Evolutionary conservation across 1,140 invertebrate genomes (phyloP), one percentile per base, ranked within the genome.

Genomic region (Anastatus disparis): DNA sequence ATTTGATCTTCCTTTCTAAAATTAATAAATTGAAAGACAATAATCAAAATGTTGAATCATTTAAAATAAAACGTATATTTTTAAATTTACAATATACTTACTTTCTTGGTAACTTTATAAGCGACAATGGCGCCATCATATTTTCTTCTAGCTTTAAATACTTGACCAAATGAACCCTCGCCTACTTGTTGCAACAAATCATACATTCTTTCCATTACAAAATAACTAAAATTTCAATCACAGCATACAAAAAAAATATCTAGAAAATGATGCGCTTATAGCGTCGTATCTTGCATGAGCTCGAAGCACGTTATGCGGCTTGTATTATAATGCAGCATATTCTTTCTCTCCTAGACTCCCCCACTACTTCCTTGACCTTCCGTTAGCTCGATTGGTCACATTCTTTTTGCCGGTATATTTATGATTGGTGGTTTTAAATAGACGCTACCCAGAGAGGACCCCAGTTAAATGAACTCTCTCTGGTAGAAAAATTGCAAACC

Each of bases 111-210:
- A 75, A 96, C 91, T 91, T 98, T 98, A 68, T 97, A 87, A 42
- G 96, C 97, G 12, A 97, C 94, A 69, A 93, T 89, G 80, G 91
- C 90, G 70, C 91, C 90, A 56, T 90, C 91, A 53, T 87, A 87
- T 73, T 89, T 91, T 83, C 90, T 90, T 85, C 91, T 91, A 1
- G 94, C 95, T 89, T 94, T 95, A 79, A 94, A 97, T n/a, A 97
- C 96, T 78, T 93, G 90, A 9, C 95, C 96, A 88, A 97, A 97
- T 2, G 95, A 97, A 3, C 96, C 96, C 85, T 96, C 94, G 1
- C 96, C 96, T 75, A 97, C 90, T 78, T 94, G 90, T 48, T 93
- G 91, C 58, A 94, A 83, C 31, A 95, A 89, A 79, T 93, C 90
- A 78, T 97, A 97, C 75, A 93, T n/a, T n/a, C n/a, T 93, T 62